phyloP scores from a whole-genome alignment of 2,797 vertebrate species.

The Tragelaphus eurycerus region DNA sequence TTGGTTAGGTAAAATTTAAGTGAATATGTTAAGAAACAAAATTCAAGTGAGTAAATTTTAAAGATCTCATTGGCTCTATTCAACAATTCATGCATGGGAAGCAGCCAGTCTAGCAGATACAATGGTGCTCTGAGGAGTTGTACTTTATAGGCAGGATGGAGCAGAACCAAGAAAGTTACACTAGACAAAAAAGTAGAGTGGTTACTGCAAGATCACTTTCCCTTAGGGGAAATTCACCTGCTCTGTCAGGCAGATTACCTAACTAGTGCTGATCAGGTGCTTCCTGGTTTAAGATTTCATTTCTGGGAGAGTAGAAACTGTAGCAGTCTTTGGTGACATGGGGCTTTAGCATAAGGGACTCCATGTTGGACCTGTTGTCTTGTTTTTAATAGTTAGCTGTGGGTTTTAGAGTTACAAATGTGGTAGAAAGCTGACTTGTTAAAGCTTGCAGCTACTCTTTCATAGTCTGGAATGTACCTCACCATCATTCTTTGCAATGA shows the following conservation, averaged over 20 bases:
- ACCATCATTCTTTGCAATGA: constrained; percentile 41
- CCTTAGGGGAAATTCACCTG: neutral
- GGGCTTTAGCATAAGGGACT: neutral
- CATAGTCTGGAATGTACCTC: neutral
- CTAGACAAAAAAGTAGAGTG: neutral
- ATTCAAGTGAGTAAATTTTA: neutral
- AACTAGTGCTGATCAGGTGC: neutral
- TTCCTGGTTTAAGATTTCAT: neutral
- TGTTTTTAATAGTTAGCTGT: neutral
- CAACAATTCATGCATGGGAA: neutral
- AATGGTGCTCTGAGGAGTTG: neutral
- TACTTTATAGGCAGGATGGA: neutral
- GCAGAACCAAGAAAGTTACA: neutral
- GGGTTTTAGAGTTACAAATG: neutral
- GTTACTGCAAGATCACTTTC: neutral
- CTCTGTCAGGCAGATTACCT: neutral
- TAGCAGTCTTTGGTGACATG: neutral
- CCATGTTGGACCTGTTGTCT: neutral
- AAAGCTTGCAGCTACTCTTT: constrained; percentile 19
- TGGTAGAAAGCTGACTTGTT: neutral
- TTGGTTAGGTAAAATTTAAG: constrained; percentile 3
- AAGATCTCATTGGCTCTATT: neutral
- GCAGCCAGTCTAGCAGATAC: neutral
- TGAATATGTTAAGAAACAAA: neutral
- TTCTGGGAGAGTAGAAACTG: neutral